These are phyloP conservation scores for Metaphire vulgaris DNA, from an alignment of 1,140 invertebrate species.

Conservation along the genomic window DNA sequence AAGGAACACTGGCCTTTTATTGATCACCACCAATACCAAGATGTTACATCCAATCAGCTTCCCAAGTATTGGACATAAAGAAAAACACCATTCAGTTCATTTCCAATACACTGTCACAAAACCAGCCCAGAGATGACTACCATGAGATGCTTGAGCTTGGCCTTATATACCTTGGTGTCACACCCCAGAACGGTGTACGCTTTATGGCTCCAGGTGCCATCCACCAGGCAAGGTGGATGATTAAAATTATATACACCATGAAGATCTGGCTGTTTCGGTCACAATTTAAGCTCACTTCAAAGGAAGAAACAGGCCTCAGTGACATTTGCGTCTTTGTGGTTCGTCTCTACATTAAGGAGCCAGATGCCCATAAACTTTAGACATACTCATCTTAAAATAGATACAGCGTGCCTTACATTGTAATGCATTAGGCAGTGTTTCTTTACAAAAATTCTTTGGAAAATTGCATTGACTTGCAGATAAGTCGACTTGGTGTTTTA, in stretches of 20 bases:
- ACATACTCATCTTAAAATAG: background rate
- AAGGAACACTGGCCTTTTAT: too few relatives aligned
- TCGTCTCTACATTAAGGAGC: background rate
- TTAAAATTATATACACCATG: too few relatives aligned
- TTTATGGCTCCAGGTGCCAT: background rate
- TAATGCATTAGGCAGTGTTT: background rate
- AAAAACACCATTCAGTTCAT: background rate
- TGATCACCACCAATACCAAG: background rate
- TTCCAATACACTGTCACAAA: background rate
- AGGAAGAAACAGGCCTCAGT: background rate
- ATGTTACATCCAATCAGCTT: slow-evolving; percentile 6
- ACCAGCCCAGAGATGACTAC: background rate
- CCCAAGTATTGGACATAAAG: background rate
- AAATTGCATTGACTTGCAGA: too few relatives aligned
- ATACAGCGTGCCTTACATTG: background rate
- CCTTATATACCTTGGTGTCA: background rate
- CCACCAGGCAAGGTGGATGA: too few relatives aligned
- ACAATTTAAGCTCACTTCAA: too few relatives aligned
- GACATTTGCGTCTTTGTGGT: background rate
- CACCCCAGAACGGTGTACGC: background rate
- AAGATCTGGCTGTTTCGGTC: too few relatives aligned
- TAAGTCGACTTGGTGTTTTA: too few relatives aligned
- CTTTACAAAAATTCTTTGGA: background rate
- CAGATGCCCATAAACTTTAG: slow-evolving; percentile 1
- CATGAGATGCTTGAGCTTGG: background rate